A percentile compares a stretch with the other conserved stretches of the same genome.
Evolutionary conservation across 2,888 invertebrate genomes (phyloP).

Genomic region (Drosophila aldrichi): DNA sequence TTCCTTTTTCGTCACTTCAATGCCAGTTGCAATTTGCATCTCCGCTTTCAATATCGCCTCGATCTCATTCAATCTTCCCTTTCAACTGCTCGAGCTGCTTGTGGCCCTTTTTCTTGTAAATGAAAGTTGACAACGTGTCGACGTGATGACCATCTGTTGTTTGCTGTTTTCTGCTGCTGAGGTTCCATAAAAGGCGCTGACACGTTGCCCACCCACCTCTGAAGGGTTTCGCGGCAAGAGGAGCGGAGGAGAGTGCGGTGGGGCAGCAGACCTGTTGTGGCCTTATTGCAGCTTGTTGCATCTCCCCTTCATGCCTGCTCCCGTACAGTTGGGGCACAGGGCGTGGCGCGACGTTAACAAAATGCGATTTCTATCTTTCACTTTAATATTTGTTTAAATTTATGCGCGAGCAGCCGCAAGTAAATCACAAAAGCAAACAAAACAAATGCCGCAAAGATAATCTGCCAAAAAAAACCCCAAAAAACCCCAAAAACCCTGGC

Average conservation of each 20-base stretch:
- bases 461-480: slow-evolving; percentile 46
- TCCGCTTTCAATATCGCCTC: neutral
- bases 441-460: slow-evolving; percentile 70
- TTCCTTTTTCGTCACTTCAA: neutral
- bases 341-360: slow-evolving; percentile 27
- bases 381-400: slow-evolving; percentile 57
- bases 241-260: too few species aligned
- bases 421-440: slow-evolving; percentile 68
- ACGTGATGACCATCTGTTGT: slow-evolving; percentile 69
- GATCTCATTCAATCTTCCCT: neutral
- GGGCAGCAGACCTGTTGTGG: slow-evolving; percentile 24
- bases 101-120: slow-evolving; percentile 46
- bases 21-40: neutral
- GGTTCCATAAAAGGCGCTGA: slow-evolving; percentile 60
- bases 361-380: slow-evolving; percentile 57
- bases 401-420: slow-evolving; percentile 47
- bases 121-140: slow-evolving; percentile 72
- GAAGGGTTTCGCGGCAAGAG: neutral
- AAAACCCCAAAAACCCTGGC: slow-evolving; percentile 14
- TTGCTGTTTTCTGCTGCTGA: neutral
- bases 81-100: neutral
- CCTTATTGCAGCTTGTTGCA: slow-evolving; percentile 18
- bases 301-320: neutral
- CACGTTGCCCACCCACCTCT: slow-evolving; percentile 63
- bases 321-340: slow-evolving; percentile 5